phyloP scores from a whole-genome alignment of 2,888 invertebrate species.

The Cephus rjabovi region DNA sequence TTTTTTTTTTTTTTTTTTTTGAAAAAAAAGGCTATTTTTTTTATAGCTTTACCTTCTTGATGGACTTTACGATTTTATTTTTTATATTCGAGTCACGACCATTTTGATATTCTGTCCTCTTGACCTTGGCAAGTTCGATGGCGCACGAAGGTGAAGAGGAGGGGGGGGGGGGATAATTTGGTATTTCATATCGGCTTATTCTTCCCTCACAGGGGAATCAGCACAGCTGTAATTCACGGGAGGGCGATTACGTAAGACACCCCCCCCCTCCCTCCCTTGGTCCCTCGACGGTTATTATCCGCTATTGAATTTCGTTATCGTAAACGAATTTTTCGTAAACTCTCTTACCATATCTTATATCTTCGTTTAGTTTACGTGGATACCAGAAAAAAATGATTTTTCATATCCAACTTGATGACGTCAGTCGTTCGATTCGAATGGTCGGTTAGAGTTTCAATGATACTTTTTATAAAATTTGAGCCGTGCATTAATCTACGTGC shows the following conservation, averaged over 20 bases:
- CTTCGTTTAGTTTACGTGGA: neutral
- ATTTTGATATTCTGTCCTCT: neutral
- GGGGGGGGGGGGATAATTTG: neutral
- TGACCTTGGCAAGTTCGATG: neutral
- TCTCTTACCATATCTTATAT: neutral
- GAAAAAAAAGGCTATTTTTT: too few relatives aligned
- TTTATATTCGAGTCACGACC: conserved; percentile 24
- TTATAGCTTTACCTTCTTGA: conserved; percentile 18
- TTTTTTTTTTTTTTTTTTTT: too few relatives aligned
- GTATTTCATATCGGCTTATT: neutral
- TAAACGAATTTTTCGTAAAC: neutral
- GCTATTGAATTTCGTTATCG: neutral
- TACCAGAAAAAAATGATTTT: neutral
- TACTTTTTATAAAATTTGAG: neutral
- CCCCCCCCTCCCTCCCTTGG: neutral
- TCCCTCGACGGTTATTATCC: neutral
- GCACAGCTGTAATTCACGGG: neutral
- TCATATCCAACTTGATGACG: neutral
- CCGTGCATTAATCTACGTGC: neutral
- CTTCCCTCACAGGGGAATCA: neutral
- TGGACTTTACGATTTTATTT: conserved; percentile 28
- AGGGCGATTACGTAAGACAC: neutral
- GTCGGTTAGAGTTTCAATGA: neutral
- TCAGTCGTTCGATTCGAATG: neutral
- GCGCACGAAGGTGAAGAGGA: neutral